Percentiles rank a stretch among this genome's conserved stretches.
These are phyloP conservation scores for Cygnus olor DNA, from an alignment of 2,797 vertebrate species.

Conservation along the genomic window DNA sequence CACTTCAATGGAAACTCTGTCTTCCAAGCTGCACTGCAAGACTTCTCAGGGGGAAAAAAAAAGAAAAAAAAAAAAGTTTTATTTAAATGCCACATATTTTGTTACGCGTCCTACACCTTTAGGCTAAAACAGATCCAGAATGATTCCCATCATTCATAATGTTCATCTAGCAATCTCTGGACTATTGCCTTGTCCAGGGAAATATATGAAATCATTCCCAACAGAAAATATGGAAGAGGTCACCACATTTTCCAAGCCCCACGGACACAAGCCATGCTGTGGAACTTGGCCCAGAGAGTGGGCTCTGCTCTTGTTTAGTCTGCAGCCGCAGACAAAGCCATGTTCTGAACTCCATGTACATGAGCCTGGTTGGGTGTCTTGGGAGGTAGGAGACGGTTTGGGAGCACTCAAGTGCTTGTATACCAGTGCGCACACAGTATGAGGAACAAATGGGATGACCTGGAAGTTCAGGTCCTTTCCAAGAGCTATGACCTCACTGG, in stretches of 20 bases:
- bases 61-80: background rate
- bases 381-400: background rate
- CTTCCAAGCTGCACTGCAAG: background rate
- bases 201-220: background rate
- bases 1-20: background rate
- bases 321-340: background rate
- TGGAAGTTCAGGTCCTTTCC: too few relatives aligned
- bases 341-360: background rate
- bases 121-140: background rate
- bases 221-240: background rate
- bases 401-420: too few relatives aligned
- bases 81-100: background rate
- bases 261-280: fast-evolving
- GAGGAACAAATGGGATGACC: too few relatives aligned
- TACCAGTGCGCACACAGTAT: too few relatives aligned
- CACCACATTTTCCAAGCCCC: background rate
- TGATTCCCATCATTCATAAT: background rate
- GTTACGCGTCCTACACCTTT: background rate
- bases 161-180: background rate
- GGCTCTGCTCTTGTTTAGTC: background rate
- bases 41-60: background rate
- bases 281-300: background rate
- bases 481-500: too few relatives aligned
- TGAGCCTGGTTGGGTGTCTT: background rate
- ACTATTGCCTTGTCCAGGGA: fast-evolving